phyloP scores from a whole-genome alignment of 2,888 invertebrate species.

The Gibbula magus region DNA sequence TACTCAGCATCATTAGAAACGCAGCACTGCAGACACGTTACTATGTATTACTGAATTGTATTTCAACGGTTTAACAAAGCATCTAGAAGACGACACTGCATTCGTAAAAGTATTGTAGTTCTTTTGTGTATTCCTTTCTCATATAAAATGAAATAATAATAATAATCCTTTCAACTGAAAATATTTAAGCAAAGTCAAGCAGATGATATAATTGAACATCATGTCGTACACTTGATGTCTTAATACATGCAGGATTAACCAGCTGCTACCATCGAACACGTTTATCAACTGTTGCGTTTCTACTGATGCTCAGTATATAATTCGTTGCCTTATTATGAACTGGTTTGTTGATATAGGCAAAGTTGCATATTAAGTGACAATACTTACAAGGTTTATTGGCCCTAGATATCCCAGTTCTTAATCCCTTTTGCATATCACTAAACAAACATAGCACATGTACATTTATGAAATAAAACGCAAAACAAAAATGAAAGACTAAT shows the following conservation, averaged over 20 bases:
- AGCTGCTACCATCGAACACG: too few species aligned
- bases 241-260: too few species aligned
- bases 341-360: conserved; percentile 15
- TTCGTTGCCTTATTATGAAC: conserved; percentile 20
- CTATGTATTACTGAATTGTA: too few species aligned
- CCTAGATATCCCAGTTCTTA: neutral
- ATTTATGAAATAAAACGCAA: conserved; percentile 1
- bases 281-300: conserved; percentile 8
- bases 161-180: too few species aligned
- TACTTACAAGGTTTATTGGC: conserved; percentile 17
- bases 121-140: too few species aligned
- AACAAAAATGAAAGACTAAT: conserved; percentile 15
- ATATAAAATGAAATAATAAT: too few species aligned
- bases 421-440: conserved; percentile 13
- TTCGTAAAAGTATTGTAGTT: too few species aligned
- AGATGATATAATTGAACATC: too few species aligned
- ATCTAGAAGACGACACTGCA: too few species aligned
- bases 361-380: conserved; percentile 21
- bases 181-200: too few species aligned
- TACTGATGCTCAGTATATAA: conserved; percentile 20
- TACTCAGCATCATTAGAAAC: conserved; percentile 22
- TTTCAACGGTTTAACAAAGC: too few species aligned
- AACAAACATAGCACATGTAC: conserved; percentile 21
- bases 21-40: neutral
- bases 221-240: too few species aligned